These are phyloP conservation scores for Falco punctatus DNA, from an alignment of 2,113 vertebrate genomes.

Conservation along the genomic window DNA sequence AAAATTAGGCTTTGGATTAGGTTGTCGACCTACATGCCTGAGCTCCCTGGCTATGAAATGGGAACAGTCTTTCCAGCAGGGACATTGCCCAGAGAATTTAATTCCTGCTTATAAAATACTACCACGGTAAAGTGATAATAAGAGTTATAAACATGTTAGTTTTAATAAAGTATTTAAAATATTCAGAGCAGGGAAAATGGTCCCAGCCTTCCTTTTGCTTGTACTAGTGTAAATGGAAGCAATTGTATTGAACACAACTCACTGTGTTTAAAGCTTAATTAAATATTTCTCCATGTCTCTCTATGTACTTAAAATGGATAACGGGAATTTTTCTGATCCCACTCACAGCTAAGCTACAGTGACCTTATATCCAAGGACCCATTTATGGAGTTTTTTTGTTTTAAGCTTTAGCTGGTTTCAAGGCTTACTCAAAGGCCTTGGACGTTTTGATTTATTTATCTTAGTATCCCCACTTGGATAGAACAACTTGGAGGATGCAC, in stretches of 20 bases:
- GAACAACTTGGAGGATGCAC: background rate
- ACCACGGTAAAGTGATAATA: background rate
- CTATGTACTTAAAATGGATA: background rate
- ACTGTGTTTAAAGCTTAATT: background rate
- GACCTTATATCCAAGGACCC: background rate
- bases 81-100: background rate
- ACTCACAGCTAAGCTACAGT: background rate
- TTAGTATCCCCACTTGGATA: background rate
- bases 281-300: background rate
- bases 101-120: constrained; percentile 33
- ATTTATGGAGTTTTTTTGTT: background rate
- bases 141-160: background rate
- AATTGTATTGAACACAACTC: background rate
- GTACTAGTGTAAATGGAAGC: background rate
- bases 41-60: constrained; percentile 20
- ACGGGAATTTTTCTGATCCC: background rate
- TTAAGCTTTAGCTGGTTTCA: background rate
- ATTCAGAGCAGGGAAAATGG: background rate
- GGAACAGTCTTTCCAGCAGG: constrained; percentile 11
- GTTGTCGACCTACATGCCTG: constrained; percentile 22
- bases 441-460: background rate
- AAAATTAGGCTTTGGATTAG: constrained; percentile 8
- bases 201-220: background rate
- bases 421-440: background rate
- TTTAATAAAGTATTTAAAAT: constrained; percentile 33